Percentiles rank a stretch among this genome's conserved stretches.
Evolutionary conservation across 2,888 invertebrate species (phyloP).

Genomic region (Campaea margaritaria): DNA sequence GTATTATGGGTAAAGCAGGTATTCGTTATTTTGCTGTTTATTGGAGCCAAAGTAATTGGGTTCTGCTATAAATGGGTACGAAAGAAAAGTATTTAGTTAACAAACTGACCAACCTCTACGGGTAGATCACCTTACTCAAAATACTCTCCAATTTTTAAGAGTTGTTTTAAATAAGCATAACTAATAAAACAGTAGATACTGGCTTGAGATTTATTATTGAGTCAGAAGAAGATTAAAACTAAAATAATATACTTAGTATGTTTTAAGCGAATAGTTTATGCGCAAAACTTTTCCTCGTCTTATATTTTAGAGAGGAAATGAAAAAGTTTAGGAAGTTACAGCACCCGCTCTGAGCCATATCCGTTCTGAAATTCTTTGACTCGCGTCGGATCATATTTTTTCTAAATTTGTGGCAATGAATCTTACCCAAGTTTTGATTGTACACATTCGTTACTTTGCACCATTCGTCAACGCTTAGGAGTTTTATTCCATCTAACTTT

Average conservation of each 20-base stretch:
- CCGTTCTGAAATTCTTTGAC: constrained; percentile 62
- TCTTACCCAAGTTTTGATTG: constrained; percentile 81
- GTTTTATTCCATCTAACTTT: constrained; percentile 69
- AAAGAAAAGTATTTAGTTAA: no score
- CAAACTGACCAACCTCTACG: no score
- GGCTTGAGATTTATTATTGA: no score
- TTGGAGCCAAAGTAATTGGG: no score
- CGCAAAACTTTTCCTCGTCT: constrained; percentile 49
- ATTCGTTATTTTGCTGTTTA: no score
- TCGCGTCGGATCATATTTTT: constrained; percentile 71
- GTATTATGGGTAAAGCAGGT: no score
- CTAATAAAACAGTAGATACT: no score
- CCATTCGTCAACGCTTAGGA: constrained; percentile 72
- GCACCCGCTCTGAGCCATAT: constrained; percentile 52
- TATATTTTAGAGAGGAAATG: constrained; percentile 56
- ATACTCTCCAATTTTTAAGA: no score
- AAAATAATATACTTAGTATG: constrained; percentile 4
- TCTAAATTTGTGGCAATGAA: constrained; percentile 76
- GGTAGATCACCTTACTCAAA: no score
- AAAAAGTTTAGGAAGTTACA: constrained; percentile 57
- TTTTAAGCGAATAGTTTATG: constrained; percentile 49
- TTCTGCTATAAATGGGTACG: background rate
- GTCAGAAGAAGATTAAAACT: background rate
- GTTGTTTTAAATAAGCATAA: no score
- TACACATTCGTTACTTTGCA: constrained; percentile 76